These are phyloP conservation scores for Aspiorhynchus laticeps DNA, from an alignment of 2,113 vertebrate species.

Conservation along the genomic window DNA sequence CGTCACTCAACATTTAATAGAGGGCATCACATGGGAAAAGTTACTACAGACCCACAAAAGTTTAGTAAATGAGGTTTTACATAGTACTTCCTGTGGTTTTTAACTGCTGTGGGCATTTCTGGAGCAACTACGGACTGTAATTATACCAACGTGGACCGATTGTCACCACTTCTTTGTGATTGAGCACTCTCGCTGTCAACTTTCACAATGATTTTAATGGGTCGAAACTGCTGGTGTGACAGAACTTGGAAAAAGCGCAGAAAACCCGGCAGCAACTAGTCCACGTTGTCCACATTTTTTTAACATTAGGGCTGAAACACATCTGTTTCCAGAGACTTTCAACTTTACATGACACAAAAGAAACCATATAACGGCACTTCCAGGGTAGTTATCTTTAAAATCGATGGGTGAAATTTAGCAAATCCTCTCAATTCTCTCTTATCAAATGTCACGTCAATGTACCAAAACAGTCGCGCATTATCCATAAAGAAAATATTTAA, in stretches of 20 bases:
- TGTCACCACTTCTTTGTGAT: constrained; percentile 6
- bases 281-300: constrained; percentile 8
- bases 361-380: constrained; percentile 32
- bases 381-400: constrained; percentile 38
- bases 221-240: neutral
- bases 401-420: neutral
- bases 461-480: constrained; percentile 1
- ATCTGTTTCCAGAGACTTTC: constrained; percentile 36
- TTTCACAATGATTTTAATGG: constrained; percentile 11
- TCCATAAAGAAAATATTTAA: constrained; percentile 37
- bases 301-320: neutral
- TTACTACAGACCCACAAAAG: constrained; percentile 14
- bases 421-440: neutral
- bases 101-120: constrained; percentile 11
- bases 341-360: neutral
- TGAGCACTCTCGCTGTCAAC: neutral
- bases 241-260: neutral
- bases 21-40: constrained; percentile 31
- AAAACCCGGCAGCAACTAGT: neutral
- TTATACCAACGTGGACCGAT: constrained; percentile 23
- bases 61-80: constrained; percentile 4
- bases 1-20: constrained; percentile 35
- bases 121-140: neutral
- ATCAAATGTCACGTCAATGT: constrained; percentile 22
- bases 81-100: constrained; percentile 11